Conservation (phyloP, 2,113 vertebrate genomes). For the Ivindomyrus marchei region DNA sequence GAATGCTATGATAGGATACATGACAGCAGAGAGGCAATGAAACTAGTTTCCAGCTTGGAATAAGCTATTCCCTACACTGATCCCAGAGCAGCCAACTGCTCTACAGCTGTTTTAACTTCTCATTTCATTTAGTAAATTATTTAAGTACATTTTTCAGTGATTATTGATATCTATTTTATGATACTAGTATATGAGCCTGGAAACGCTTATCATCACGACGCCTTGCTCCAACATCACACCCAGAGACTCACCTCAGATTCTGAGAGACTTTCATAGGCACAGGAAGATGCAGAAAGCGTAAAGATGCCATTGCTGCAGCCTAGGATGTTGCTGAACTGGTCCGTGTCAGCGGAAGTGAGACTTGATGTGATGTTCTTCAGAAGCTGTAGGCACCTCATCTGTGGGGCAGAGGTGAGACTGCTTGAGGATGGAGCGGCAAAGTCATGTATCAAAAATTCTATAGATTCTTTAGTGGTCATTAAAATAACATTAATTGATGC, state of each 20-base stretch:
- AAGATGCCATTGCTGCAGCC: conserved; percentile 8
- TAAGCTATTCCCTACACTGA: not conserved
- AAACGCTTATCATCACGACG: not conserved
- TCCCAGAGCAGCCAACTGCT: not conserved
- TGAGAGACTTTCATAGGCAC: not conserved
- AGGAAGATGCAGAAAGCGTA: conserved; percentile 3
- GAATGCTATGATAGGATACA: not conserved
- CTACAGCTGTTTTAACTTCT: not conserved
- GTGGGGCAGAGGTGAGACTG: not conserved
- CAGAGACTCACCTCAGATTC: not conserved
- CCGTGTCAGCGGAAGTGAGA: not conserved
- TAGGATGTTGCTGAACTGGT: not conserved
- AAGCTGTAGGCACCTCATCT: conserved; percentile 2
- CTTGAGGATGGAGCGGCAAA: not conserved
- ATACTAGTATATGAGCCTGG: not conserved
- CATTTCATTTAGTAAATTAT: not conserved
- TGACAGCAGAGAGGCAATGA: not conserved
- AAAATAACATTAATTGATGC: not conserved
- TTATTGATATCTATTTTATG: not conserved
- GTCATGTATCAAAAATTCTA: not conserved
- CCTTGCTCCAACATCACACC: not conserved
- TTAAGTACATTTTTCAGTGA: not conserved
- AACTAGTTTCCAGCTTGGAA: not conserved
- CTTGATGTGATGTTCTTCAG: not conserved
- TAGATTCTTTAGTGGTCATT: not conserved